Percentiles rank a stretch among this genome's conserved stretches.
phyloP scores from a whole-genome alignment of 1,140 invertebrate species.

The Drosophila sproati region DNA sequence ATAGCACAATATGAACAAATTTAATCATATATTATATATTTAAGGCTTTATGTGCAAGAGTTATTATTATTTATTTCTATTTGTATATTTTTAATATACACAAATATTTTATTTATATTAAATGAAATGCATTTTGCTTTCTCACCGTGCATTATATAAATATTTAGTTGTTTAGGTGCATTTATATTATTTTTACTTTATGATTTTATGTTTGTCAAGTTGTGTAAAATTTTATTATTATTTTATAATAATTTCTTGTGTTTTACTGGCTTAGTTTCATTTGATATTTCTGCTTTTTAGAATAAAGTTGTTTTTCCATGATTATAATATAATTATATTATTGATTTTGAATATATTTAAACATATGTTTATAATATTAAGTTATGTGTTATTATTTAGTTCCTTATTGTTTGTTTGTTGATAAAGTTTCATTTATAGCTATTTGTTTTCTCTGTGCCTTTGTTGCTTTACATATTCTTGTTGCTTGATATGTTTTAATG shows the following conservation, averaged over 20 bases:
- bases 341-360: background rate
- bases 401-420: background rate
- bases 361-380: background rate
- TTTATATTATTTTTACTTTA: background rate
- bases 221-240: background rate
- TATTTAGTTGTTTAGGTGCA: background rate
- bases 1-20: background rate
- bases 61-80: background rate
- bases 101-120: too few relatives aligned
- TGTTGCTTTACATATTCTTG: background rate
- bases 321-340: conserved; percentile 1
- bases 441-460: conserved; percentile 1
- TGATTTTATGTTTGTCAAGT: background rate
- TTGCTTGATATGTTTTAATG: background rate
- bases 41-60: background rate
- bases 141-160: background rate
- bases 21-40: too few relatives aligned
- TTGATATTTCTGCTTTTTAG: background rate
- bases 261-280: background rate
- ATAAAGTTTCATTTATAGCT: background rate
- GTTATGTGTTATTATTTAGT: background rate
- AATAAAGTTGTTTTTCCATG: too few relatives aligned
- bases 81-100: too few relatives aligned
- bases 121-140: too few relatives aligned
- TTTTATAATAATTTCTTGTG: conserved; percentile 17